These are phyloP conservation scores for Drosophila tristis DNA, from an alignment of 1,140 invertebrate genomes.

Conservation along the genomic window DNA sequence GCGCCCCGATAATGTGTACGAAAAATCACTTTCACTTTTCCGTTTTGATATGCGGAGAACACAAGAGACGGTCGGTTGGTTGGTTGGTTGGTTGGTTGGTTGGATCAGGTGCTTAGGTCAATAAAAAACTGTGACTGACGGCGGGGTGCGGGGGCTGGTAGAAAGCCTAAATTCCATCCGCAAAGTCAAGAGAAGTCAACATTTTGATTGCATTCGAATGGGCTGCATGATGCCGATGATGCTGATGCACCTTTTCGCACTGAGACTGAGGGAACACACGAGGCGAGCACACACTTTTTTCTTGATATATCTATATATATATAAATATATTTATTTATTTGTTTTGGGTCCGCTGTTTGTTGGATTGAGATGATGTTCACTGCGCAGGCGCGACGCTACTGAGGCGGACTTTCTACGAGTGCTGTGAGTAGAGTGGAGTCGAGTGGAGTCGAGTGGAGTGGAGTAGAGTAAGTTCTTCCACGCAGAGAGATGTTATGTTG, in stretches of 20 bases:
- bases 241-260: slow-evolving; percentile 24
- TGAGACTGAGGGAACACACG: background rate
- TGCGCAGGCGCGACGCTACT: slow-evolving; percentile 26
- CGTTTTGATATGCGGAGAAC: slow-evolving; percentile 71
- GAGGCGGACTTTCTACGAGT: slow-evolving; percentile 25
- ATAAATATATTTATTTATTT: background rate
- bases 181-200: slow-evolving; percentile 64
- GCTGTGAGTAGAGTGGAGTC: background rate
- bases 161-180: slow-evolving; percentile 47
- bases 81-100: no score
- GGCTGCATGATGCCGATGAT: slow-evolving; percentile 14
- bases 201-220: slow-evolving; percentile 49
- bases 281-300: slow-evolving; percentile 3
- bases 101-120: slow-evolving; percentile 25
- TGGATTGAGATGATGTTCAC: background rate
- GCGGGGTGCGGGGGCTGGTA: background rate
- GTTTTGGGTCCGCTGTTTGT: background rate
- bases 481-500: background rate
- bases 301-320: background rate
- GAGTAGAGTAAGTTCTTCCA: slow-evolving; percentile 4
- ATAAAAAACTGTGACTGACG: slow-evolving; percentile 19
- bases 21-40: slow-evolving; percentile 76
- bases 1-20: slow-evolving; percentile 12
- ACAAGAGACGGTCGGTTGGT: slow-evolving; percentile 30
- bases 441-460: no score